Base-by-base conservation (phyloP, 2,888 invertebrate species). In the Papilio protenor region DNA sequence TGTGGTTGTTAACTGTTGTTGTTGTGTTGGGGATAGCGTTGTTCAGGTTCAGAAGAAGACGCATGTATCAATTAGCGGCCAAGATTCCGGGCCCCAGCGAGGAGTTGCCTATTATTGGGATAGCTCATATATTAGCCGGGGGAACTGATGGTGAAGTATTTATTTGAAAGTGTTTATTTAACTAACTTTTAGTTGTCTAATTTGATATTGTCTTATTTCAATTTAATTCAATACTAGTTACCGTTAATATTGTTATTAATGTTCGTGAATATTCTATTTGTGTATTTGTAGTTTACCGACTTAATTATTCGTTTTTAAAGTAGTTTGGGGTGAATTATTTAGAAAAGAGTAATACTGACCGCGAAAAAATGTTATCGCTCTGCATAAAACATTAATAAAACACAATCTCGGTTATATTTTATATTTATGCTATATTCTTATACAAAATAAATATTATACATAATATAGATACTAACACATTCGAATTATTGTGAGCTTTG, bases 41-140 rank as follows among this genome's bases (percentile, higher is more conserved):
- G 77, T 91, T 87, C 78, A 86, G 88, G 82, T 89, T 85, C 70
- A 85, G 82, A 59, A 87, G 92, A 77, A 86, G 91, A 80, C 84
- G 87, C 59, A 86, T 93, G 87, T 89, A 90, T 76, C 83, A 86
- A 79, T 78, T 94, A 57, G 91, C 92, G 2, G 81, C 87, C 0
- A 81, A 73, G 5, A 82, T 91, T 71, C 87, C 87, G 2, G 77
- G 47, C 2, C 59, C 86, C 0, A 80, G 83, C 2, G 81, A 80
- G 2, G 85, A 87, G 18, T 69, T 89, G 33, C 92, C 92, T 1
- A 2, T 90, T 2, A 82, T 92, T n/a, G 93, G 93, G 2, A 21
- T 90, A 18, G 87, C 91, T 11, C 88, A 89, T 69, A 83, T 75
- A 10, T 59, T 93, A 5, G 40, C 81, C 3, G 93, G 93, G 10